Evolutionary conservation across 1,140 invertebrate genomes (phyloP).

Genomic region (Orius insidiosus): DNA sequence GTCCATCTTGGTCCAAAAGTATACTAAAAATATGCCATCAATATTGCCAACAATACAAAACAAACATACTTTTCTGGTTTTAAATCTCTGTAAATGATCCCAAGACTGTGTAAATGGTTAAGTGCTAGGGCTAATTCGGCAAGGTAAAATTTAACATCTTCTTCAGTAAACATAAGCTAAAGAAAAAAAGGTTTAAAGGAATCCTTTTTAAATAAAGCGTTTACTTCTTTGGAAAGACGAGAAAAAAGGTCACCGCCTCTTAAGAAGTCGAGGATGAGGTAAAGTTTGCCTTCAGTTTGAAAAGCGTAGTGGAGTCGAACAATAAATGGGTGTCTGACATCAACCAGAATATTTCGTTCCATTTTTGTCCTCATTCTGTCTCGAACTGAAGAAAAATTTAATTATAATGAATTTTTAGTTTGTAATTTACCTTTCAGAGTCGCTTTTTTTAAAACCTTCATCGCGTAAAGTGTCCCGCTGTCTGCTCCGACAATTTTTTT

Average conservation of each 20-base stretch:
- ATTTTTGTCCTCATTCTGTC: no score
- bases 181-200: slow-evolving; percentile 18
- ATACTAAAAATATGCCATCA: no score
- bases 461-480: slow-evolving; percentile 89
- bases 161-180: slow-evolving; percentile 14
- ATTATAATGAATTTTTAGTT: no score
- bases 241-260: slow-evolving; percentile 96
- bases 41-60: no score
- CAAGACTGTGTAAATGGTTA: slow-evolving; percentile 88
- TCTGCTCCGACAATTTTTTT: slow-evolving; percentile 86
- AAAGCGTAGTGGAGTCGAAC: slow-evolving; percentile 97
- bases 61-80: slow-evolving; percentile 99
- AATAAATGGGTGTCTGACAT: slow-evolving; percentile 96
- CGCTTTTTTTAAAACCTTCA: slow-evolving; percentile 96
- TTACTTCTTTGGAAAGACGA: slow-evolving; percentile 82
- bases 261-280: slow-evolving; percentile 95
- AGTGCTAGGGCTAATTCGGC: slow-evolving; percentile 94
- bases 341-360: no score
- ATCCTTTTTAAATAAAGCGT: not conserved
- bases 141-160: slow-evolving; percentile 91
- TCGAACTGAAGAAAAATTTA: no score
- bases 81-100: slow-evolving; percentile 95
- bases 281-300: slow-evolving; percentile 97
- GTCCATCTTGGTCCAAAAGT: slow-evolving; percentile 78
- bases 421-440: slow-evolving; percentile 83